Evolutionary conservation across 37 sponge, comb jelly and placozoan genomes (phyloP).

Genomic region (Halichondria panicea): DNA sequence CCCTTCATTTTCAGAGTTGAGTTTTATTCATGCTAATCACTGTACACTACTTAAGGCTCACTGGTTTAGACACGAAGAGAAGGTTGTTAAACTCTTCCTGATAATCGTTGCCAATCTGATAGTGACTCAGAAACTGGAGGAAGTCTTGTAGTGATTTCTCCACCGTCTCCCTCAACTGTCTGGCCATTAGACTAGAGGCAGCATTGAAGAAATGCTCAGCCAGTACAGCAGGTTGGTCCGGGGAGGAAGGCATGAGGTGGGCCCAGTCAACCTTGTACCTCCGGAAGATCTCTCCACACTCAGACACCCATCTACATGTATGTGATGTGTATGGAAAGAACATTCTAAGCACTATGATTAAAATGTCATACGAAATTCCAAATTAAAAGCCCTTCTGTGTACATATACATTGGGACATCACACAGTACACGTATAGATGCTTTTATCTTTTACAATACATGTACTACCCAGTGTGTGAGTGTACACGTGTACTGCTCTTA

Average conservation of each 20-base stretch:
- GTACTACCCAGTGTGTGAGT: not conserved
- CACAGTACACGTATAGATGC: not conserved
- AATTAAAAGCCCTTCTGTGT: not conserved
- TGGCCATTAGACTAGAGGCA: slow-evolving; percentile 86
- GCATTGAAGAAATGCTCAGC: slow-evolving; percentile 92
- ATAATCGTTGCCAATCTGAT: slow-evolving; percentile 71
- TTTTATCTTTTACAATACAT: not conserved
- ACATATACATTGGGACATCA: not conserved
- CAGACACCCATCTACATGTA: slow-evolving; percentile 75
- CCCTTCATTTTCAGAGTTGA: not conserved
- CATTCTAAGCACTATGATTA: not conserved
- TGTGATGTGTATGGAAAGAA: not conserved
- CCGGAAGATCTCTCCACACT: slow-evolving; percentile 83
- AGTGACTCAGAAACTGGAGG: slow-evolving; percentile 62
- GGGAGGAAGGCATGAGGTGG: slow-evolving; percentile 72
- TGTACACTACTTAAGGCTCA: slow-evolving; percentile 6
- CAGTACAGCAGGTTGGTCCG: slow-evolving; percentile 47
- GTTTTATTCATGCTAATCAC: not conserved
- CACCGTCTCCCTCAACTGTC: slow-evolving; percentile 84
- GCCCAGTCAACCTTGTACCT: slow-evolving; percentile 67
- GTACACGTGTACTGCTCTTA: slow-evolving; percentile 8
- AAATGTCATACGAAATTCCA: not conserved
- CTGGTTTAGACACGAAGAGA: slow-evolving; percentile 45
- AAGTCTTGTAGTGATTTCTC: slow-evolving; percentile 83
- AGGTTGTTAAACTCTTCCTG: slow-evolving; percentile 53